Base-by-base conservation (phyloP, 2,797 vertebrate species). In the Coilia nasus region DNA sequence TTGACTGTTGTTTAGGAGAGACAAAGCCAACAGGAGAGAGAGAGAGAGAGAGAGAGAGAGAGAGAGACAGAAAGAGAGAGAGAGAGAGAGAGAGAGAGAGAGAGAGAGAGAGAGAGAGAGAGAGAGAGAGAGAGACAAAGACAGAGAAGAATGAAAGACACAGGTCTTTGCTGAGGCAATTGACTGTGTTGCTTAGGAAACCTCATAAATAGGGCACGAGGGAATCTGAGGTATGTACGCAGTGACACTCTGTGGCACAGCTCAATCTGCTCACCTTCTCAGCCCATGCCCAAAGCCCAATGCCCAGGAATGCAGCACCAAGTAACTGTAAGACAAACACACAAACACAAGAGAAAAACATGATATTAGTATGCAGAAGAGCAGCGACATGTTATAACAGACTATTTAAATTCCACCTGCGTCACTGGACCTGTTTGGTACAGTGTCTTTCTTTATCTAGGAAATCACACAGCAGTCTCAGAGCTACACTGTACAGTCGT, bases 241-340 rank as follows among this genome's bases (percentile, higher is more conserved):
- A 87, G 83, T 59, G 28, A 84, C 44, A 87, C 56, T 88, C 82
- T 71, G 83, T 85, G 17, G 57, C 19, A 21, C 57, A 19, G 57
- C 59, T 90, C 57, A 19, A 17, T 54, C 25, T 86, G 89, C 95
- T 95, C 95, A 97, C 97, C 97, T 98, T 98, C 92, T 98, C 97
- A 85, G 96, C 96, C 97, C 97, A 98, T 94, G 97, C 97, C 97
- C 97, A 98, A 91, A 98, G 94, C 91, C 96, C 97, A 3, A 98
- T 95, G 85, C 91, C 95, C 89, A 98, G 94, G 94, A 98, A 97
- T 91, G 97, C 92, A 46, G 97, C 97, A 90, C 97, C 97, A 85
- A 98, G 94, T 92, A 98, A 95, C 97, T 98, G 94, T 81, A 94
- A 95, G 89, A 85, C 83, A 88, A 31, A 71, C 5, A 78, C 82